Base-by-base conservation (phyloP, 2,888 invertebrate species). In the Torymus auratus region DNA sequence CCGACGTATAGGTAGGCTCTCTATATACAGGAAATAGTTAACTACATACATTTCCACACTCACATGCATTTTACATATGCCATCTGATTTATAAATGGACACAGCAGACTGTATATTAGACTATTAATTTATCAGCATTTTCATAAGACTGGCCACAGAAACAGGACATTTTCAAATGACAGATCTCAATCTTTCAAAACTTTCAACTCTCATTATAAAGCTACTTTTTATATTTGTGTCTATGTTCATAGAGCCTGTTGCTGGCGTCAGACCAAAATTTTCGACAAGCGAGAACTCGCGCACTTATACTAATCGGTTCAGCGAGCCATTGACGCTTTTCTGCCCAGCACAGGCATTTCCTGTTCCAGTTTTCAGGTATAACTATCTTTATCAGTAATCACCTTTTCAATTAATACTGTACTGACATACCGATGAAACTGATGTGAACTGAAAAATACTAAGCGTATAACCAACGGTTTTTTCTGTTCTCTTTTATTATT, bases 281-380 rank as follows among this genome's bases (percentile, higher is more conserved):
- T 90, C 92, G 78, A 91, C 90, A 84, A 86, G 89, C 85, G 91
- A 91, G 85, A 91, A 90, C 81, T 91, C 91, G 81, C 88, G 91
- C 83, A 89, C 90, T 82, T 90, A 90, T 84, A 88, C 88, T 81
- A 90, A 89, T 77, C 84, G 84, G 82, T 86, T 85, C 81, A 85
- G 86, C 82, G 86, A 85, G 75, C 86, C 92, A 81, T 87, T 94
- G 84, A 93, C 94, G 83, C 92, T 96, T 85, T 92, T 94, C 86
- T 96, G 96, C 89, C 95, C 95, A 70, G 95, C 95, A 83, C 95
- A 96, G 92, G 95, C 94, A 68, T 95, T 93, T 92, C 95, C 95
- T 85, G 93, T 93, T 90, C 95, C 95, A 89, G 92, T 92, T 90
- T 94, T 94, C 93, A 94, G 95, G 95, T 95, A 94, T 83, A 85